These are phyloP conservation scores for Odontocerum albicorne DNA, from an alignment of 2,888 invertebrate genomes.

Conservation along the genomic window DNA sequence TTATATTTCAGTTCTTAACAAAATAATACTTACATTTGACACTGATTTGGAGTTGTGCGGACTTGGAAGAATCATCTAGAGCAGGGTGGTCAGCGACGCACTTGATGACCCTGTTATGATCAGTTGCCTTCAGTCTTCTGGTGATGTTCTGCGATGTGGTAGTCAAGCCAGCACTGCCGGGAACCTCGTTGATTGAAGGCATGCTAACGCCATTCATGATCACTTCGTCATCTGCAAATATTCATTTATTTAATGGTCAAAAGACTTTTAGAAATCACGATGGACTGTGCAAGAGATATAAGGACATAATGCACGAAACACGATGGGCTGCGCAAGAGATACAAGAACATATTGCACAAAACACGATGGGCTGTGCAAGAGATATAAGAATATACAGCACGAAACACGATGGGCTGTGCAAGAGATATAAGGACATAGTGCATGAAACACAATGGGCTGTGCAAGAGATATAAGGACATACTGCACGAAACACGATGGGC, in stretches of 20 bases:
- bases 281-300: too few relatives aligned
- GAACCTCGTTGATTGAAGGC: conserved; percentile 54
- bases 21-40: conserved; percentile 40
- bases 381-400: too few relatives aligned
- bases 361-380: too few relatives aligned
- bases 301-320: too few relatives aligned
- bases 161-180: conserved; percentile 58
- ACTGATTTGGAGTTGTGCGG: conserved; percentile 56
- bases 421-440: too few relatives aligned
- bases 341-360: too few relatives aligned
- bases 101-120: conserved; percentile 64
- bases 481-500: too few relatives aligned
- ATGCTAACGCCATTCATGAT: conserved; percentile 61
- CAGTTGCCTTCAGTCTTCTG: conserved; percentile 61
- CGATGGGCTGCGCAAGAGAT: too few relatives aligned
- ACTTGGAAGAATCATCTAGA: conserved; percentile 39
- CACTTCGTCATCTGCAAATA: conserved; percentile 60
- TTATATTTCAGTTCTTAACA: background rate
- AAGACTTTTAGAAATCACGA: too few relatives aligned
- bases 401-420: too few relatives aligned
- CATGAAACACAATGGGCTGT: too few relatives aligned
- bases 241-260: conserved; percentile 16
- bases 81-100: conserved; percentile 72
- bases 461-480: too few relatives aligned
- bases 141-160: conserved; percentile 69